phyloP scores from a whole-genome alignment of 2,888 invertebrate species.

The Hypselothyrea guttata region DNA sequence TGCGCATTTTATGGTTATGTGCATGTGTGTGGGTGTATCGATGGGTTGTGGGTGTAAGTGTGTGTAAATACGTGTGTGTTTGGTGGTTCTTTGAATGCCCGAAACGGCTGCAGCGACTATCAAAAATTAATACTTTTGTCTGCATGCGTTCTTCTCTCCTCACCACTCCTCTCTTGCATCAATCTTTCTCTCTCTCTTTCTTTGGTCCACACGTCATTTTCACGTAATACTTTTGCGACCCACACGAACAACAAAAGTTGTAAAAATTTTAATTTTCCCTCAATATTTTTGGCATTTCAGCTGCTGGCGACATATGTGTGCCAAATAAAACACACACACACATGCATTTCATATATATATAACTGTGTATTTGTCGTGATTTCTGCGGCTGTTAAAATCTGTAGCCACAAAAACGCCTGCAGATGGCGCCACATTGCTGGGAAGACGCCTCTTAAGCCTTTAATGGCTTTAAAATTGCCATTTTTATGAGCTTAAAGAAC shows the following conservation, averaged over 20 bases:
- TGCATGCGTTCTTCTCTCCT: conserved; percentile 33
- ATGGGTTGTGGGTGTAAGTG: conserved; percentile 14
- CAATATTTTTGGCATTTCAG: conserved; percentile 67
- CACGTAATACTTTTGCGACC: conserved; percentile 68
- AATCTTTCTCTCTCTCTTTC: background rate
- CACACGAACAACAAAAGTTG: conserved; percentile 68
- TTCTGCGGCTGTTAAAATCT: conserved; percentile 39
- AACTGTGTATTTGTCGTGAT: conserved; percentile 8
- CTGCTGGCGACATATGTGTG: conserved; percentile 61
- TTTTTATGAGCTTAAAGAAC: conserved; percentile 10
- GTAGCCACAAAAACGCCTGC: conserved; percentile 12
- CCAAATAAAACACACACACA: conserved; percentile 54
- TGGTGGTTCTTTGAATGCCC: conserved; percentile 29
- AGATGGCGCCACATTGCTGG: conserved; percentile 30
- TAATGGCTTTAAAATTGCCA: conserved; percentile 58
- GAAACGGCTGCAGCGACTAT: conserved; percentile 70
- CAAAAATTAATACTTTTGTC: conserved; percentile 78
- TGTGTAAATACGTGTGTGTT: conserved; percentile 20
- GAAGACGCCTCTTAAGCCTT: conserved; percentile 46
- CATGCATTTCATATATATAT: conserved; percentile 3
- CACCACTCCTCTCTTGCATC: background rate
- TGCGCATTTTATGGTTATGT: conserved; percentile 49
- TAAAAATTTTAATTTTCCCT: conserved; percentile 76
- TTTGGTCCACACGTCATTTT: conserved; percentile 56
- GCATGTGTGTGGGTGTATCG: conserved; percentile 14